Conservation (phyloP, 2,888 invertebrate genomes). For the Lasioglossum vierecki region DNA sequence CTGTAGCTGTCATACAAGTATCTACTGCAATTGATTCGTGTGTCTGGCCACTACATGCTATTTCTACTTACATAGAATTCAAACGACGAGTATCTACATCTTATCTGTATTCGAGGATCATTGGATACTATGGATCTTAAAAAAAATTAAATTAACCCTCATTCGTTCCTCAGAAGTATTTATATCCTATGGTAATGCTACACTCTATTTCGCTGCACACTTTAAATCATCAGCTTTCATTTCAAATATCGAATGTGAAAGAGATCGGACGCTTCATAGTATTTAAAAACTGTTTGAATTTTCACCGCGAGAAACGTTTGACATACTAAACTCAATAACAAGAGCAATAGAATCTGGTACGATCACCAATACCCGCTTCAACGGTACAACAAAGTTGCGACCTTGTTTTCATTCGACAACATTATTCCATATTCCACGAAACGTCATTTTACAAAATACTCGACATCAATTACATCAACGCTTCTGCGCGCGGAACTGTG, state of each 20-base stretch:
- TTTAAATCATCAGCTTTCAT: not conserved
- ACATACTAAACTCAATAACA: not conserved
- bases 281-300: not conserved
- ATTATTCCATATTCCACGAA: not conserved
- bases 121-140: not conserved
- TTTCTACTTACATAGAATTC: not conserved
- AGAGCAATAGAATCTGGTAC: not conserved
- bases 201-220: too few relatives aligned
- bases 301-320: not conserved
- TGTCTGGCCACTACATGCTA: not conserved
- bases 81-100: not conserved
- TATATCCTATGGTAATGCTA: too few relatives aligned
- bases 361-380: not conserved
- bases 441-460: not conserved
- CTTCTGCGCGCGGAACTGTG: conserved; percentile 19
- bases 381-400: not conserved
- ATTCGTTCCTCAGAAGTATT: too few relatives aligned
- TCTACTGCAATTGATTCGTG: not conserved
- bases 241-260: not conserved
- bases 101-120: not conserved
- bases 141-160: too few relatives aligned
- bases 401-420: not conserved
- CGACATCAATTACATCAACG: conserved; percentile 32
- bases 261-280: not conserved
- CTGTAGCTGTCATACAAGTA: not conserved